Evolutionary conservation across 2,888 invertebrate species (phyloP).

Genomic region (Meganola albula): DNA sequence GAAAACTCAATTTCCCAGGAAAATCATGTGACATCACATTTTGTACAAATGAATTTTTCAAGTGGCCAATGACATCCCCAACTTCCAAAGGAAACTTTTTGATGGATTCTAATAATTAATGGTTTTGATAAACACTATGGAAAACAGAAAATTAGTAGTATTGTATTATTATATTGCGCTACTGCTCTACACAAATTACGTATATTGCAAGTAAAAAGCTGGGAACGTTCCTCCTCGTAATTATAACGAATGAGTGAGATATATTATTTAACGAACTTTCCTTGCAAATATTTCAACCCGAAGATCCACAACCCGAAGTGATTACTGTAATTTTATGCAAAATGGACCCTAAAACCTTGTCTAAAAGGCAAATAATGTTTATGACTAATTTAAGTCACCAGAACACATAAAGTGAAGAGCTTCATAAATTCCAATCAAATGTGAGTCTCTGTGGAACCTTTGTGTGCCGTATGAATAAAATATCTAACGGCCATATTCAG

Average conservation of each 20-base stretch:
- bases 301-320: conserved; percentile 14
- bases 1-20: conserved; percentile 4
- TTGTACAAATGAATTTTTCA: conserved; percentile 11
- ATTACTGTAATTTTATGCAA: conserved; percentile 26
- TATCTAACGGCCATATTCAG: background rate
- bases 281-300: conserved; percentile 11
- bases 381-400: conserved; percentile 23
- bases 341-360: conserved; percentile 19
- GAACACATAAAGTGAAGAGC: conserved; percentile 14
- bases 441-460: conserved; percentile 1
- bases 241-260: conserved; percentile 17
- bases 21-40: conserved; percentile 4
- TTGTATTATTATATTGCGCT: too few species aligned
- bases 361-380: conserved; percentile 21
- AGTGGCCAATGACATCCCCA: conserved; percentile 21
- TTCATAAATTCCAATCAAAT: conserved; percentile 12
- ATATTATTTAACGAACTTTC: conserved; percentile 13
- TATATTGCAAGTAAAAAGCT: too few species aligned
- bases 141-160: too few species aligned
- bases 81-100: too few species aligned
- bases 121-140: too few species aligned
- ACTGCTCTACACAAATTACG: too few species aligned
- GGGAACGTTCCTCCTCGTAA: conserved; percentile 19
- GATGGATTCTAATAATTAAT: too few species aligned
- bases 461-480: conserved; percentile 1